phyloP scores from a whole-genome alignment of 1,140 invertebrate species.

The Sycobia sp. region DNA sequence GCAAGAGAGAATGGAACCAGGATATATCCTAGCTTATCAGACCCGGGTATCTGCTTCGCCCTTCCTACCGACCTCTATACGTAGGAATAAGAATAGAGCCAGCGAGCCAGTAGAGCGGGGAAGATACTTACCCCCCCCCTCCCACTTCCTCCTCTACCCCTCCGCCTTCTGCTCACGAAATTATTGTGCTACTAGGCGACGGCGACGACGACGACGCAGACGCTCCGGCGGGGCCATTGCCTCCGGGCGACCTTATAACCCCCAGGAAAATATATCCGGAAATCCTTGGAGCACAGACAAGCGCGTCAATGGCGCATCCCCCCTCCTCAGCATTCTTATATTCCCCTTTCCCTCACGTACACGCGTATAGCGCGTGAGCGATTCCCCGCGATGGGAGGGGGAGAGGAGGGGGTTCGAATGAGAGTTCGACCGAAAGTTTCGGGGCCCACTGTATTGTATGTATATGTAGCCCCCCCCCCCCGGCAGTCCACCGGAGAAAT shows the following conservation, averaged over 20 bases:
- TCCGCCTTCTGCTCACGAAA: neutral
- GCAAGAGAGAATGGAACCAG: too few species aligned
- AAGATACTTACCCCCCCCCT: conserved; percentile 14
- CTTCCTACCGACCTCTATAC: too few species aligned
- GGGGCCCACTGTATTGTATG: too few species aligned
- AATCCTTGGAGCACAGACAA: conserved; percentile 17
- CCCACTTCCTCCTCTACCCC: neutral
- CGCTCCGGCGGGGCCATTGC: too few species aligned
- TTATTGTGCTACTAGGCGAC: too few species aligned
- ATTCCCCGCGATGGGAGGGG: conserved; percentile 18
- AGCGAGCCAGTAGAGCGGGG: too few species aligned
- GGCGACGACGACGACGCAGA: too few species aligned
- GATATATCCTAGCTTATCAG: too few species aligned
- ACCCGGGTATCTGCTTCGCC: too few species aligned
- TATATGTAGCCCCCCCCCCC: neutral
- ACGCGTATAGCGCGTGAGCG: neutral
- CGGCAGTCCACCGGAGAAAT: conserved; percentile 1
- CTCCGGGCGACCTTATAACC: neutral
- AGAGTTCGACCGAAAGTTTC: conserved; percentile 23
- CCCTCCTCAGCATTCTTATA: neutral
- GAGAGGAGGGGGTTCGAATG: too few species aligned
- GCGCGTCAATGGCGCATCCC: conserved; percentile 22
- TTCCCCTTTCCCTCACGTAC: conserved; percentile 1
- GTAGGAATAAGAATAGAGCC: too few species aligned
- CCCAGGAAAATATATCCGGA: conserved; percentile 11